A percentile compares a stretch with the other conserved stretches of the same genome.
phyloP scores from a whole-genome alignment of 2,113 vertebrate genomes.

The Percina caprodes region DNA sequence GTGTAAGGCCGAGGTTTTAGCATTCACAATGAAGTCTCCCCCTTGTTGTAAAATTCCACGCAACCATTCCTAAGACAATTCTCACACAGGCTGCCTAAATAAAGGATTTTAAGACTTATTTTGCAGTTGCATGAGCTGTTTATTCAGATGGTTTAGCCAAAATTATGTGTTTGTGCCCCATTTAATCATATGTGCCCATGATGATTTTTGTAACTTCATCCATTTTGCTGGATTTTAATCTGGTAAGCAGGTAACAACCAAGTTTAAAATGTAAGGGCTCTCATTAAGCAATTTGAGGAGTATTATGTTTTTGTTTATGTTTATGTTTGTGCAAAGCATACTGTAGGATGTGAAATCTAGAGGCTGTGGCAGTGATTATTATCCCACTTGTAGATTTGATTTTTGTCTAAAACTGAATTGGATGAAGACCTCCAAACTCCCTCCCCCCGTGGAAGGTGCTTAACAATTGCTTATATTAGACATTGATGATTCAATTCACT shows the following conservation, averaged over 20 bases:
- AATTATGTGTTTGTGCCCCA: background rate
- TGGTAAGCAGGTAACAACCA: background rate
- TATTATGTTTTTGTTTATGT: slow-evolving; percentile 1
- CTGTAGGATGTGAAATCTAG: background rate
- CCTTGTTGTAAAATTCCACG: slow-evolving; percentile 61
- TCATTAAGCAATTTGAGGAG: background rate
- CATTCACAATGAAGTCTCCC: slow-evolving; percentile 38
- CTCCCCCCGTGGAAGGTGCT: no score
- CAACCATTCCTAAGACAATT: slow-evolving; percentile 30
- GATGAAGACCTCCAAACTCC: background rate
- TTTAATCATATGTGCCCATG: no score
- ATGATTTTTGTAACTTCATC: background rate
- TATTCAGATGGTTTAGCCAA: background rate
- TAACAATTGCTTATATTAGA: background rate
- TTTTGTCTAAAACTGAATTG: background rate
- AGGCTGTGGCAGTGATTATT: background rate
- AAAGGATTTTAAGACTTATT: background rate
- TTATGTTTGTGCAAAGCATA: background rate
- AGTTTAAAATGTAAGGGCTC: background rate
- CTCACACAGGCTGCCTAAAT: slow-evolving; percentile 12
- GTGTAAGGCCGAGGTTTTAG: slow-evolving; percentile 35
- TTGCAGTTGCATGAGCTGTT: background rate
- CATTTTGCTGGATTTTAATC: background rate
- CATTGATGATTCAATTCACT: background rate
- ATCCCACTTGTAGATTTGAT: slow-evolving; percentile 7